Evolutionary conservation across 2,797 vertebrate species (phyloP), one percentile per base, ranked within the genome.

Genomic region (Peromyscus melanophrys): DNA sequence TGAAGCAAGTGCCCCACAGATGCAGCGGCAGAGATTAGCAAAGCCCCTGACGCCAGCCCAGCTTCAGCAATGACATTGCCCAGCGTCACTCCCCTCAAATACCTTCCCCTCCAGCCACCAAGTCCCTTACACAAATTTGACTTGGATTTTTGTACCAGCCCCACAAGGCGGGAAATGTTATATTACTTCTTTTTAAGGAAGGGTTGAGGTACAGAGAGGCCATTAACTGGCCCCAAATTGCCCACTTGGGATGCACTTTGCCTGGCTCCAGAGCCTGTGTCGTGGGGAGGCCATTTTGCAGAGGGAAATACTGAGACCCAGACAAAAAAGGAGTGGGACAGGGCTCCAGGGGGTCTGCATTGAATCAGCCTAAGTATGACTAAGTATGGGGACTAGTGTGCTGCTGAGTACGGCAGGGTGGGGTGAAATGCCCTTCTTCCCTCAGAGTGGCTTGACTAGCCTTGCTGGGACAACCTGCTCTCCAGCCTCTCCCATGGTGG

Each of bases 21-120:
- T 37, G 84, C 17, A 77, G 65, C 11, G 34, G 77, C 94, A 78
- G 49, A 95, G 92, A 49, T 83, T 34, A 67, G 43, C 78, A 10
- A 75, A 78, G 43, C 12, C 0, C 69, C 0, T 3, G 29, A 88
- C 3, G 2, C 8, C 6, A 29, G 23, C 67, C 2, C 2, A n/a
- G 59, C 37, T 52, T 82, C 55, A 10, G 27, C 55, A 61, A 29
- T n/a, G 43, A 78, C 12, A 5, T 25, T 67, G 76, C 29, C 46
- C 52, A 55, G 69, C 16, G 65, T 10, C 69, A 65, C 61, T 59
- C 55, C 27, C 34, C 27, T 59, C 52, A 84, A n/a, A 34, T 9
- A 23, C 6, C n/a, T 29, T 65, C 21, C 63, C 71, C 69, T 46
- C 12, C 1, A 19, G 71, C 63, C 77, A 65, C 34, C 21, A 52